Percentiles rank a stretch among this genome's conserved stretches.
These are phyloP conservation scores for Mesorhabditis spiculigera DNA, from an alignment of 2,888 invertebrate species.

Conservation along the genomic window DNA sequence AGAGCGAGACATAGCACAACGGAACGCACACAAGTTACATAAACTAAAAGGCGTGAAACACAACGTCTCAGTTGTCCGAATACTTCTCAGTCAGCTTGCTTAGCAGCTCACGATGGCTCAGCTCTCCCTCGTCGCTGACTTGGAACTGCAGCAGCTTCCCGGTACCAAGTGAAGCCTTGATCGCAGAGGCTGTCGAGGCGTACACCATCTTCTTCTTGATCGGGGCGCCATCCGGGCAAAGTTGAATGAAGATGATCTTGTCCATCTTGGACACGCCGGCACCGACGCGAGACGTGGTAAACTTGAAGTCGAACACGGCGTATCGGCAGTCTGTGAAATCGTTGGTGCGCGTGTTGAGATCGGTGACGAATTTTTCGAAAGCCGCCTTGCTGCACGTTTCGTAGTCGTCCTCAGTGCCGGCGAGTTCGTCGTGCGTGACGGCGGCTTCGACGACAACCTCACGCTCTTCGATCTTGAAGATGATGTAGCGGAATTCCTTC, in stretches of 20 bases:
- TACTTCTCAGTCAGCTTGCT: slow-evolving; percentile 55
- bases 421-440: slow-evolving; percentile 49
- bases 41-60: too few species aligned
- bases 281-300: slow-evolving; percentile 80
- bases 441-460: slow-evolving; percentile 57
- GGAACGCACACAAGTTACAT: too few species aligned
- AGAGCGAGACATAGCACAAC: too few species aligned
- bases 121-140: slow-evolving; percentile 58
- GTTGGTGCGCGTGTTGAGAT: slow-evolving; percentile 73
- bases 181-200: slow-evolving; percentile 91
- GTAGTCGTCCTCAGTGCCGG: slow-evolving; percentile 48
- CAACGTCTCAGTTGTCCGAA: slow-evolving; percentile 50
- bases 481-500: slow-evolving; percentile 57
- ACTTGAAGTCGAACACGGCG: slow-evolving; percentile 93
- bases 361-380: slow-evolving; percentile 88
- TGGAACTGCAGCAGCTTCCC: slow-evolving; percentile 57
- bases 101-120: slow-evolving; percentile 56
- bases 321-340: slow-evolving; percentile 85
- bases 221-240: slow-evolving; percentile 95
- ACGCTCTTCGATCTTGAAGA: slow-evolving; percentile 58
- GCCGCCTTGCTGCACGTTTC: slow-evolving; percentile 65
- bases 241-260: slow-evolving; percentile 93
- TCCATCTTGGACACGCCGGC: slow-evolving; percentile 93
- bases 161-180: slow-evolving; percentile 83
- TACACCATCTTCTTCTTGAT: slow-evolving; percentile 78